phyloP scores from a whole-genome alignment of 2,113 vertebrate genomes.

The Clarias macrocephalus region DNA sequence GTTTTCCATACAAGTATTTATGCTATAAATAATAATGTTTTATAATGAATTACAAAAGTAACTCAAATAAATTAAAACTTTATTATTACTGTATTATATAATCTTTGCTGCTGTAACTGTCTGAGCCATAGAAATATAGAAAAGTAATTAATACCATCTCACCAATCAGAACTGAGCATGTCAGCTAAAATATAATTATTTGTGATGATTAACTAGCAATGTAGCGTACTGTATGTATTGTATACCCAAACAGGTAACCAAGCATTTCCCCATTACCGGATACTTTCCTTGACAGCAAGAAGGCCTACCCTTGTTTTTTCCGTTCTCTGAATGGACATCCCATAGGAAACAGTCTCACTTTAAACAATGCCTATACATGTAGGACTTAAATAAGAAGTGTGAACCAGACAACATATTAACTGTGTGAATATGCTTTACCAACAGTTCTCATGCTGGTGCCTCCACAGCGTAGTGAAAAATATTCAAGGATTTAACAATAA shows the following conservation, averaged over 20 bases:
- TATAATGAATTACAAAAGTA: not conserved
- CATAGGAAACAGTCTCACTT: conserved; percentile 16
- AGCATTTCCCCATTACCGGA: not conserved
- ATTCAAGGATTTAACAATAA: conserved; percentile 6
- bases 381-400: conserved; percentile 16
- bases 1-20: not conserved
- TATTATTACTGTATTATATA: not conserved
- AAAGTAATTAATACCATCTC: not conserved
- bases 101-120: not conserved
- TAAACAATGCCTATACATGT: conserved; percentile 15
- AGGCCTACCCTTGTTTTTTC: conserved; percentile 37
- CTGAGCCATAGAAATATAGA: not conserved
- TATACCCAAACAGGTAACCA: not conserved
- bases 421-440: conserved; percentile 12
- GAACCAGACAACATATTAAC: not conserved
- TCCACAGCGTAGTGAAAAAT: conserved; percentile 16
- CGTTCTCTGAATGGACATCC: conserved; percentile 36
- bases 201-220: not conserved
- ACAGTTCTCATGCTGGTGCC: conserved; percentile 18
- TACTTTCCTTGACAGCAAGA: conserved; percentile 4
- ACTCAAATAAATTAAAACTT: not conserved
- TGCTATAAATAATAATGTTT: not conserved
- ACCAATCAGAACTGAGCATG: not conserved
- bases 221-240: not conserved
- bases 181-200: not conserved